phyloP scores from a whole-genome alignment of 2,888 invertebrate genomes.

The Philereme transversata region DNA sequence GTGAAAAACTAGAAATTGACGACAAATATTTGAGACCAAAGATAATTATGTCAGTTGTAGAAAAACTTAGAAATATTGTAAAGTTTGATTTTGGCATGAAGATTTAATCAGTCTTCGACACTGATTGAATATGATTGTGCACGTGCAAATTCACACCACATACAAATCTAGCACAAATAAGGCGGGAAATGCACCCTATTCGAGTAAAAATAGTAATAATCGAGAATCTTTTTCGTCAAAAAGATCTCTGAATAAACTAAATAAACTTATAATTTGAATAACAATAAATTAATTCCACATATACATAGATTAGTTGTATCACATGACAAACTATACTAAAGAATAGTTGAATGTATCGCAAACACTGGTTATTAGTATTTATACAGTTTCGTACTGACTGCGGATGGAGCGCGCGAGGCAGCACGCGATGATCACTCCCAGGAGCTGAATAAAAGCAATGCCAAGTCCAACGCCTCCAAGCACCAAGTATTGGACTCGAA shows the following conservation, averaged over 20 bases:
- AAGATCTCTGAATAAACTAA: constrained; percentile 29
- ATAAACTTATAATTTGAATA: constrained; percentile 44
- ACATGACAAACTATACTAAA: constrained; percentile 42
- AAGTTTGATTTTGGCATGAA: constrained; percentile 55
- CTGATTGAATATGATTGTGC: constrained; percentile 55
- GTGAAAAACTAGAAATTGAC: constrained; percentile 17
- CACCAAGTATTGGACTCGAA: too few species aligned
- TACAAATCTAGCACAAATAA: constrained; percentile 27
- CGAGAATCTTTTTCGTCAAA: constrained; percentile 29
- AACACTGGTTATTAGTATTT: constrained; percentile 51
- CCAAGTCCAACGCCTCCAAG: too few species aligned
- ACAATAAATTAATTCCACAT: constrained; percentile 50
- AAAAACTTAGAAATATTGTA: constrained; percentile 38
- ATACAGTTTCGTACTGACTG: constrained; percentile 95
- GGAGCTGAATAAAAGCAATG: too few species aligned
- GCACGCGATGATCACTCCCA: constrained; percentile 96
- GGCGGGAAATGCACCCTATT: constrained; percentile 27
- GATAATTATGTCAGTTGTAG: constrained; percentile 36
- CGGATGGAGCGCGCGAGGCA: constrained; percentile 96
- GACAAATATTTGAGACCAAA: constrained; percentile 20
- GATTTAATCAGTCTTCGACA: constrained; percentile 75
- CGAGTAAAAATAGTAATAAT: constrained; percentile 35
- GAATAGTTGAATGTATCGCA: constrained; percentile 18
- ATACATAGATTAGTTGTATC: constrained; percentile 55
- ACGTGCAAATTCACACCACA: constrained; percentile 45